Evolutionary conservation across 2,797 vertebrate genomes (phyloP), one percentile per base, ranked within the genome.

Genomic region (Sebastes jordani): DNA sequence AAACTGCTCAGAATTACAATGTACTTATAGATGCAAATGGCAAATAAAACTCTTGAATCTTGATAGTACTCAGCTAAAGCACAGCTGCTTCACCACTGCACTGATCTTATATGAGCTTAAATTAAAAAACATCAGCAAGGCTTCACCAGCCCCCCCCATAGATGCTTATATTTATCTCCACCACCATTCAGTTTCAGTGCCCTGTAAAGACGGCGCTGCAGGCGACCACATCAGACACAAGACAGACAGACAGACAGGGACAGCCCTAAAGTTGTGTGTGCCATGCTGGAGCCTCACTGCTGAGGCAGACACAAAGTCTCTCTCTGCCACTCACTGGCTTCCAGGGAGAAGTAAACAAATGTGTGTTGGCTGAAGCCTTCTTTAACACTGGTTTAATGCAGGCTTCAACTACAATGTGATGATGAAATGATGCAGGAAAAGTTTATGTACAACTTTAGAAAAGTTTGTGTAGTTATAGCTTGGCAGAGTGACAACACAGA

Each of bases 201-300:
- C 71, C 67, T 72, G 76, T 80, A 76, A 80, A 74, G 74, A 55
- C 55, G 54, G 71, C 59, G 61, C 85, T 86, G 63, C 82, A 89
- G 82, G 82, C 76, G 2, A 89, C 91, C 93, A 92, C 93, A 91
- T 90, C 83, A 86, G 63, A 88, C 60, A 76, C n/a, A 58, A 80
- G 83, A 76, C 81, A 82, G 76, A 84, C 81, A 80, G 83, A 76
- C 81, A 83, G 76, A 84, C 81, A 58, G 80, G 85, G 75, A 80
- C 86, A 84, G 78, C 70, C 79, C 79, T 71, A 2, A 62, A 72
- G 59, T 30, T 30, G 25, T 36, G 67, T 76, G 67, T 76, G 30
- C 67, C 76, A 76, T 85, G 84, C 86, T 85, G 88, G 81, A 76
- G 86, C 62, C 64, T 80, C 63, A 71, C 65, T 83, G 75, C 63